Conservation (phyloP, 2,113 vertebrate genomes). For the Mugil cephalus region DNA sequence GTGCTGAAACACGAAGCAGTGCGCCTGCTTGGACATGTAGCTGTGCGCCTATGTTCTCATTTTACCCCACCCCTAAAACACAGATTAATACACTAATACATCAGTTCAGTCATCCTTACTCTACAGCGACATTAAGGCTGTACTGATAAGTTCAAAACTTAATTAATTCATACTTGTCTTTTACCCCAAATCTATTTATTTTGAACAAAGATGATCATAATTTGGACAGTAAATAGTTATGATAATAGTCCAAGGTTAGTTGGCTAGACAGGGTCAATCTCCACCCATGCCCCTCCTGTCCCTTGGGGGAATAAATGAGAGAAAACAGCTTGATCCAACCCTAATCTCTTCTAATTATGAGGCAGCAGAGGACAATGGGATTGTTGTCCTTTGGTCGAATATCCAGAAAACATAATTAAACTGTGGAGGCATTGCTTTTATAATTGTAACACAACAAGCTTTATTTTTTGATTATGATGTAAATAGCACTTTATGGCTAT, state of each 20-base stretch:
- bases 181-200: neutral
- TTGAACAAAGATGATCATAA: too few relatives aligned
- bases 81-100: neutral
- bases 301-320: slow-evolving; percentile 47
- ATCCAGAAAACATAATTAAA: slow-evolving; percentile 46
- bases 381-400: slow-evolving; percentile 54
- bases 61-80: neutral
- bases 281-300: slow-evolving; percentile 22
- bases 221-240: too few relatives aligned
- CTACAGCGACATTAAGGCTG: neutral
- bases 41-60: neutral
- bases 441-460: slow-evolving; percentile 11
- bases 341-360: slow-evolving; percentile 61
- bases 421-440: slow-evolving; percentile 18
- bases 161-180: neutral
- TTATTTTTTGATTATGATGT: neutral
- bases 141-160: neutral
- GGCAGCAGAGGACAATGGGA: slow-evolving; percentile 56
- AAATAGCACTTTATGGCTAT: slow-evolving; percentile 23
- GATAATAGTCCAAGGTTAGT: slow-evolving; percentile 48
- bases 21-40: too few relatives aligned
- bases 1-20: slow-evolving; percentile 66
- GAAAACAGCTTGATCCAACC: slow-evolving; percentile 61
- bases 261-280: slow-evolving; percentile 20
- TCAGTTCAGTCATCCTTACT: neutral